These are phyloP conservation scores for Diploptera punctata DNA, from an alignment of 2,888 invertebrate species.

Conservation along the genomic window DNA sequence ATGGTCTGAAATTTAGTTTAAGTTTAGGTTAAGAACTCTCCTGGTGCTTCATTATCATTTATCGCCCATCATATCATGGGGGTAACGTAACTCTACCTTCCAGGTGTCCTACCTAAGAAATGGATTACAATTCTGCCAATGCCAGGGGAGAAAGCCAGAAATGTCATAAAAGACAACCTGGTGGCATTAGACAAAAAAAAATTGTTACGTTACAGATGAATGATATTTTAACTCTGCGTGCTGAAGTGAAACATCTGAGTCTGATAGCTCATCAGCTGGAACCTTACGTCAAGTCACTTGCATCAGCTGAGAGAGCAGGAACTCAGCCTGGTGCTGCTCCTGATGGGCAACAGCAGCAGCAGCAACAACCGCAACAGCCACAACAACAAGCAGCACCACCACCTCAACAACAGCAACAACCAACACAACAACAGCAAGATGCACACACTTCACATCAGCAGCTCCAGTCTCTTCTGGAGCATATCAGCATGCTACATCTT, in stretches of 20 bases:
- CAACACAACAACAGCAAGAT: conserved; percentile 33
- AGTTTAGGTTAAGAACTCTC: too few species aligned
- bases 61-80: too few species aligned
- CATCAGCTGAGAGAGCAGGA: conserved; percentile 49
- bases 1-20: too few species aligned
- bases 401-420: conserved; percentile 37
- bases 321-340: conserved; percentile 50
- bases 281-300: conserved; percentile 67
- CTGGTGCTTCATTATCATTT: too few species aligned
- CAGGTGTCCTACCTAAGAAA: too few species aligned
- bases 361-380: conserved; percentile 27
- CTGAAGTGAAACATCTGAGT: conserved; percentile 69
- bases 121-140: too few species aligned
- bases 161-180: too few species aligned
- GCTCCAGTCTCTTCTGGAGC: conserved; percentile 61
- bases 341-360: conserved; percentile 50
- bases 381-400: conserved; percentile 55
- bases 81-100: too few species aligned
- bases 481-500: conserved; percentile 57
- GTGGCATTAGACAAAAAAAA: too few species aligned
- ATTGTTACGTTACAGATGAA: conserved; percentile 68
- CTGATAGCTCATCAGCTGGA: conserved; percentile 68
- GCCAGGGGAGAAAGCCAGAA: too few species aligned
- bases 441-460: conserved; percentile 53
- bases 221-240: conserved; percentile 67